Percentiles rank a stretch among this genome's conserved stretches.
These are phyloP conservation scores for Nomada lathburiana DNA, from an alignment of 2,888 invertebrate species.

Conservation along the genomic window DNA sequence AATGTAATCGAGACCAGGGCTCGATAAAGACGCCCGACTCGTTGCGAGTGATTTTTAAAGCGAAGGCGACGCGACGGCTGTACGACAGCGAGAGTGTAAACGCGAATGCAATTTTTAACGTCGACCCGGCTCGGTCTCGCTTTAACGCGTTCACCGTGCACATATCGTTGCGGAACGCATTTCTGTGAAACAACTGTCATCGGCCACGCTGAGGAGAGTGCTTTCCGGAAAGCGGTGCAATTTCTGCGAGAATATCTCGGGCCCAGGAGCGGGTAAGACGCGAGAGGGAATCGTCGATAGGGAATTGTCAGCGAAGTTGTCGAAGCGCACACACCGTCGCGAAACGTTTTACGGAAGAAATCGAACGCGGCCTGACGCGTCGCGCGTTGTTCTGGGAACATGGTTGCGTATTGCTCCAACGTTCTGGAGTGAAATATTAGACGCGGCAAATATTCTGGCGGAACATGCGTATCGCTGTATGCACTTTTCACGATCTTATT, in stretches of 20 bases:
- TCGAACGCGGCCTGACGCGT: conserved; percentile 9
- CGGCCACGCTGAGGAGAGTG: conserved; percentile 45
- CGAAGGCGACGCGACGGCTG: background rate
- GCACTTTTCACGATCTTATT: too few relatives aligned
- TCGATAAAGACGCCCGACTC: too few relatives aligned
- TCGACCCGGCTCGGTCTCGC: conserved; percentile 30
- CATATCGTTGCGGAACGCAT: conserved; percentile 36
- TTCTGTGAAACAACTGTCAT: conserved; percentile 53
- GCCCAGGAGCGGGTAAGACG: conserved; percentile 10
- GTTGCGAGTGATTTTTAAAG: conserved; percentile 24
- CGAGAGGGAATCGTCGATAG: conserved; percentile 38
- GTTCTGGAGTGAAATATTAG: background rate
- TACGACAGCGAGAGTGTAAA: background rate
- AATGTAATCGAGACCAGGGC: too few relatives aligned
- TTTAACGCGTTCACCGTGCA: conserved; percentile 14
- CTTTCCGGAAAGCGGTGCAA: conserved; percentile 44
- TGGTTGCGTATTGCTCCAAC: background rate
- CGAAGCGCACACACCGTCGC: background rate
- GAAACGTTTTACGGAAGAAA: background rate
- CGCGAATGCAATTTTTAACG: conserved; percentile 39
- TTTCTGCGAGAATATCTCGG: conserved; percentile 40
- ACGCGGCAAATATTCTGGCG: background rate
- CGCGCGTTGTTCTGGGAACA: background rate
- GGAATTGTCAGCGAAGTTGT: conserved; percentile 35
- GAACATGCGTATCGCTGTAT: too few relatives aligned